phyloP scores from a whole-genome alignment of 2,113 vertebrate genomes.

The Ornithorhynchus anatinus region DNA sequence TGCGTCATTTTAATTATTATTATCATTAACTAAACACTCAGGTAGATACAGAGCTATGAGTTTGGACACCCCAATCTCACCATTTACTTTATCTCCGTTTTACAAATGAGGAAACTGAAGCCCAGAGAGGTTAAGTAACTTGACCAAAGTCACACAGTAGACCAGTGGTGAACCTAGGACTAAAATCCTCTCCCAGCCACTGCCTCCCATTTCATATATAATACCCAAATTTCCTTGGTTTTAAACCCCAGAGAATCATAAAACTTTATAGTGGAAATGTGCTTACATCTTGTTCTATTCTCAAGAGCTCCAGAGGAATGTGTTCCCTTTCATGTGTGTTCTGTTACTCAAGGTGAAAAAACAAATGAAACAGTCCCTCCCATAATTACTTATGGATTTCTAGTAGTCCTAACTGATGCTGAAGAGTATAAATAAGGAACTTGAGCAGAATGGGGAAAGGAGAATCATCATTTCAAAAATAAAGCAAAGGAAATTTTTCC shows the following conservation, averaged over 20 bases:
- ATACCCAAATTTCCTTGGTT: rapidly evolving
- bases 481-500: neutral
- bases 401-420: neutral
- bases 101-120: too few relatives aligned
- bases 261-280: neutral
- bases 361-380: neutral
- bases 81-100: too few relatives aligned
- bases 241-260: neutral
- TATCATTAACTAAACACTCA: too few relatives aligned
- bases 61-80: too few relatives aligned
- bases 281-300: neutral
- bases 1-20: too few relatives aligned
- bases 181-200: neutral
- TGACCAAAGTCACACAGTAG: too few relatives aligned
- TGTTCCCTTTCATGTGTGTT: neutral
- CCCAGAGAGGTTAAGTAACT: too few relatives aligned
- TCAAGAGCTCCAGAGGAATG: neutral
- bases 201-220: neutral
- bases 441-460: neutral
- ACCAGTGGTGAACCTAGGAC: too few relatives aligned
- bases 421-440: neutral
- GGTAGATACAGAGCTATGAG: too few relatives aligned
- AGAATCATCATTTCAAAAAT: neutral
- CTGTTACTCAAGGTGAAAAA: neutral
- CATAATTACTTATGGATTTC: neutral